Evolutionary conservation across 2,888 invertebrate species (phyloP).

Genomic region (Galerucella calmariensis): DNA sequence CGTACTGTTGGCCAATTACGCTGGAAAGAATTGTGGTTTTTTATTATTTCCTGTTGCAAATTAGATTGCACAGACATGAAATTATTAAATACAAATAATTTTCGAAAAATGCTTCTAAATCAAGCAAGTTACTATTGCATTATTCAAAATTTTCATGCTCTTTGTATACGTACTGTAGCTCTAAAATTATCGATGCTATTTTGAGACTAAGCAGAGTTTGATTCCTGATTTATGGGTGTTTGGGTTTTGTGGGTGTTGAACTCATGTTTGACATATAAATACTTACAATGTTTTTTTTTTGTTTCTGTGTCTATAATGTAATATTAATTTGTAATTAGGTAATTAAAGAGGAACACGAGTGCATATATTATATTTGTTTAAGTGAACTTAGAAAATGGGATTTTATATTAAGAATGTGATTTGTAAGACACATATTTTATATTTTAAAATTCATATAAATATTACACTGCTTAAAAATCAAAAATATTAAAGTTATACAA

Average conservation of each 20-base stretch:
- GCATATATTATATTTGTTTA: conserved; percentile 18
- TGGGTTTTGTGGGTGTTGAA: background rate
- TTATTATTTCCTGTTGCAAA: too few species aligned
- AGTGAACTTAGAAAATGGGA: conserved; percentile 13
- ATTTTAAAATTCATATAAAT: background rate
- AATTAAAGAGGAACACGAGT: conserved; percentile 18
- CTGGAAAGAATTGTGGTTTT: too few species aligned
- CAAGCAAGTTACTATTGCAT: background rate
- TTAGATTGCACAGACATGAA: too few species aligned
- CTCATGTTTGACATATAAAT: conserved; percentile 8
- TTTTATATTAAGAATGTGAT: conserved; percentile 14
- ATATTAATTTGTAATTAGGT: conserved; percentile 21
- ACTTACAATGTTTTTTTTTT: conserved; percentile 18
- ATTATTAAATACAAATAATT: too few species aligned
- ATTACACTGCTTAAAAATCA: background rate
- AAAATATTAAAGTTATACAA: background rate
- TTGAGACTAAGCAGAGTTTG: conserved; percentile 21
- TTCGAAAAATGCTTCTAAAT: background rate
- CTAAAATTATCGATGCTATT: conserved; percentile 14
- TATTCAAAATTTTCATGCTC: background rate
- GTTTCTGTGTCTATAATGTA: conserved; percentile 19
- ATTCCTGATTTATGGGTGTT: conserved; percentile 8
- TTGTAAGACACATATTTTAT: background rate
- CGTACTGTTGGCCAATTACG: too few species aligned
- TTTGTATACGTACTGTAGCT: background rate